Percentiles rank a stretch among this genome's conserved stretches.
These are phyloP conservation scores for Solenopsis invicta DNA, from an alignment of 1,140 invertebrate species.

Conservation along the genomic window DNA sequence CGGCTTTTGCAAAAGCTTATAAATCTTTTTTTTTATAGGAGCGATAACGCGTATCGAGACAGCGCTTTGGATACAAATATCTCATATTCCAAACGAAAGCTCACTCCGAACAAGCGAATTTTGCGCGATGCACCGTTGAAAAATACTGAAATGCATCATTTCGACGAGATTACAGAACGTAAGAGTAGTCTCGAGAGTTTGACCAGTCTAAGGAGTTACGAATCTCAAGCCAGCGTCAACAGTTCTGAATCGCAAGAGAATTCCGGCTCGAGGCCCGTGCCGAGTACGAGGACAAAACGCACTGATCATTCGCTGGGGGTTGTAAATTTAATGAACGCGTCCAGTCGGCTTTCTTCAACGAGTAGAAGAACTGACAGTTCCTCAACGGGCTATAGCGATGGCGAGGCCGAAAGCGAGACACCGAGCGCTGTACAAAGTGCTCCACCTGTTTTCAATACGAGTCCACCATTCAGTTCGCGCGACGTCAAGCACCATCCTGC, in stretches of 20 bases:
- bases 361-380: conserved; percentile 84
- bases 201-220: conserved; percentile 86
- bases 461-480: conserved; percentile 78
- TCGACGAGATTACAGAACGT: conserved; percentile 81
- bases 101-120: conserved; percentile 86
- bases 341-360: conserved; percentile 76
- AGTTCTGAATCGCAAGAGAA: conserved; percentile 85
- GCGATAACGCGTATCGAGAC: conserved; percentile 87
- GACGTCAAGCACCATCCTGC: conserved; percentile 79
- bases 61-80: conserved; percentile 83
- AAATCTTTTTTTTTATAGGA: conserved; percentile 78
- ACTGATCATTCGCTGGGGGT: conserved; percentile 78
- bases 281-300: conserved; percentile 82
- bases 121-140: conserved; percentile 81
- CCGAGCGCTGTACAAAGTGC: conserved; percentile 84
- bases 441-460: conserved; percentile 83
- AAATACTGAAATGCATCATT: conserved; percentile 79
- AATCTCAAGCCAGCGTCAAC: conserved; percentile 86
- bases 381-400: conserved; percentile 86
- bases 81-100: conserved; percentile 87
- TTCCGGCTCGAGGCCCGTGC: conserved; percentile 81
- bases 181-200: conserved; percentile 88
- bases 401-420: conserved; percentile 86
- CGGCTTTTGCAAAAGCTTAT: not conserved
- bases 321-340: conserved; percentile 75